These are phyloP conservation scores for Lithophane semibrunnea DNA, from an alignment of 2,888 invertebrate genomes.

Conservation along the genomic window DNA sequence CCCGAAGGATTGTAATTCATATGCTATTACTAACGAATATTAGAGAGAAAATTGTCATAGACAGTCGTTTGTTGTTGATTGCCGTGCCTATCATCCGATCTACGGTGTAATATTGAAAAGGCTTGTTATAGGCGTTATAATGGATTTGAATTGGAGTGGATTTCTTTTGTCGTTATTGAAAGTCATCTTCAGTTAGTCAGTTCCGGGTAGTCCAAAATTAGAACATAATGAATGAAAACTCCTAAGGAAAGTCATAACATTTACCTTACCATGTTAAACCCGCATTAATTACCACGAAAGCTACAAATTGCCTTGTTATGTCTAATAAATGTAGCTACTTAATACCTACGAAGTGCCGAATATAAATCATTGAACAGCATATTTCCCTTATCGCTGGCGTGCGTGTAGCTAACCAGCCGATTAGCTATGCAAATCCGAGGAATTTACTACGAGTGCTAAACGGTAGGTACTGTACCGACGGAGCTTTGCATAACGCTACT, in stretches of 20 bases:
- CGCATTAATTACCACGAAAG: constrained; percentile 56
- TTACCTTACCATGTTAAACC: constrained; percentile 25
- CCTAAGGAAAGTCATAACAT: constrained; percentile 16
- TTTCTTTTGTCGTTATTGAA: constrained; percentile 35
- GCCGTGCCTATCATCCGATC: constrained; percentile 63
- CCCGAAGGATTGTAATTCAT: constrained; percentile 86
- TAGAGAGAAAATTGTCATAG: constrained; percentile 80
- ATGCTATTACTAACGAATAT: constrained; percentile 84
- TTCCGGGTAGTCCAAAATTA: constrained; percentile 14
- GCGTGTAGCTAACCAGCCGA: constrained; percentile 78
- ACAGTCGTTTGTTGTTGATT: constrained; percentile 70
- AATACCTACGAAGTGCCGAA: constrained; percentile 64
- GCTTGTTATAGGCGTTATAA: constrained; percentile 56
- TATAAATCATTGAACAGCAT: constrained; percentile 81
- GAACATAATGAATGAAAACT: constrained; percentile 14
- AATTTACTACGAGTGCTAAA: constrained; percentile 79
- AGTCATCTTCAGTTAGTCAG: constrained; percentile 14
- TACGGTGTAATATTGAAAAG: constrained; percentile 61
- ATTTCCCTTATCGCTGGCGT: constrained; percentile 76
- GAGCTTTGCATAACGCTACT: constrained; percentile 61
- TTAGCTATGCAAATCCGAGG: constrained; percentile 84
- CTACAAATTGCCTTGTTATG: constrained; percentile 74
- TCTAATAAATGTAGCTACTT: constrained; percentile 76
- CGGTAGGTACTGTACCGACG: constrained; percentile 66
- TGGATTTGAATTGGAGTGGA: constrained; percentile 41